A percentile compares a stretch with the other conserved stretches of the same genome.
Conservation (phyloP, 1,140 invertebrate genomes). For the Psilanteris sp. region DNA sequence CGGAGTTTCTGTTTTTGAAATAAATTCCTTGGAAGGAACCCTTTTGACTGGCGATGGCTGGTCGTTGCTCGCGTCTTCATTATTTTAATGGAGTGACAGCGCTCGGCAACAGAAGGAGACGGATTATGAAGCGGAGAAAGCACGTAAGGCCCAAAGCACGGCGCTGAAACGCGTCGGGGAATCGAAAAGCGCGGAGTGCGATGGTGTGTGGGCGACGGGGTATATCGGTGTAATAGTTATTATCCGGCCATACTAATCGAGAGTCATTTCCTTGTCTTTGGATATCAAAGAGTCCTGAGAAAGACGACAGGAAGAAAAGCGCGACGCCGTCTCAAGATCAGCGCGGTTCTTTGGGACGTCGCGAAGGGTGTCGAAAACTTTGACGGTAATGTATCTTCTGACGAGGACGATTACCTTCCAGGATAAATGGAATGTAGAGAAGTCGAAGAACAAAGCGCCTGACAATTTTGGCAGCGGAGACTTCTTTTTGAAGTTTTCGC, state of each 20-base stretch:
- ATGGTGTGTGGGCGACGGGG: too few species aligned
- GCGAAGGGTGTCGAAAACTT: conserved; percentile 60
- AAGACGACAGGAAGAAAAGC: conserved; percentile 59
- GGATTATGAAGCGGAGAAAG: too few species aligned
- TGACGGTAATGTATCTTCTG: conserved; percentile 57
- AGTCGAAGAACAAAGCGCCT: conserved; percentile 23
- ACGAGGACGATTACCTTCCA: conserved; percentile 37
- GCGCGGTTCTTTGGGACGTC: conserved; percentile 43
- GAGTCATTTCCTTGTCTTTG: conserved; percentile 64
- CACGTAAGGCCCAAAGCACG: conserved; percentile 43
- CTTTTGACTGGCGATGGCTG: conserved; percentile 66
- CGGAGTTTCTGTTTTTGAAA: conserved; percentile 66
- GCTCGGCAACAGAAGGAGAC: conserved; percentile 63
- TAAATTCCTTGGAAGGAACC: conserved; percentile 76
- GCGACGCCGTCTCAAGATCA: conserved; percentile 61
- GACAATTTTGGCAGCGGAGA: conserved; percentile 28
- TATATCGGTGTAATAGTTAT: conserved; percentile 47
- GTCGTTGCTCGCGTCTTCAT: conserved; percentile 75
- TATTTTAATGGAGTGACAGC: conserved; percentile 77
- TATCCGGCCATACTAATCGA: conserved; percentile 63
- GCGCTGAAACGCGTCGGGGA: conserved; percentile 27
- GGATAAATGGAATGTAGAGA: conserved; percentile 13
- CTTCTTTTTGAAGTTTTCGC: conserved; percentile 20
- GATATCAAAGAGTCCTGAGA: conserved; percentile 55
- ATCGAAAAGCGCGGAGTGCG: too few species aligned